phyloP scores from a whole-genome alignment of 2,113 vertebrate genomes.

The Proterorhinus semilunaris region DNA sequence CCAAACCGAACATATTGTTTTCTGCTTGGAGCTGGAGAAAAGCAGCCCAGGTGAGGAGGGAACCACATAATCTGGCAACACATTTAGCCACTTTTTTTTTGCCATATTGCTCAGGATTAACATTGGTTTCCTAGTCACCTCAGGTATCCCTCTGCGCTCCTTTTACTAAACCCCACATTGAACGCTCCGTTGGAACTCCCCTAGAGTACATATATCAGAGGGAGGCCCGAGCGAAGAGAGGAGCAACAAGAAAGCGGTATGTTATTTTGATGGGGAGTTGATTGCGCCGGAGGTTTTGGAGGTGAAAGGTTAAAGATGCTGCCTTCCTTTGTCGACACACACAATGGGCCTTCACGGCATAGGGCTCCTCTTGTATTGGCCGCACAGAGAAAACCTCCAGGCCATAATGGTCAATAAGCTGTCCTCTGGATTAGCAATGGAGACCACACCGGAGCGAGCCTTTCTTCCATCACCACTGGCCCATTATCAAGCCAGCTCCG shows the following conservation, averaged over 20 bases:
- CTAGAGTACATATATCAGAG: constrained; percentile 3
- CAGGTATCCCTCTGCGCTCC: background rate
- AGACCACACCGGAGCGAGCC: constrained; percentile 59
- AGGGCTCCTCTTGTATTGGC: constrained; percentile 46
- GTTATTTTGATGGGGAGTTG: constrained; percentile 63
- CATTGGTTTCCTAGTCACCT: too few relatives aligned
- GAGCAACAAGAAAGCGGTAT: constrained; percentile 30
- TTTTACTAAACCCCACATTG: constrained; percentile 4
- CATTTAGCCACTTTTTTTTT: too few relatives aligned
- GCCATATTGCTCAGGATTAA: too few relatives aligned
- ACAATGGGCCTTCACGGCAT: constrained; percentile 56
- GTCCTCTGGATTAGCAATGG: constrained; percentile 61
- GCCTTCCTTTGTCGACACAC: constrained; percentile 67
- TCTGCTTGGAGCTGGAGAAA: too few relatives aligned
- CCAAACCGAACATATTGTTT: too few relatives aligned
- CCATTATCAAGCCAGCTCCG: constrained; percentile 28
- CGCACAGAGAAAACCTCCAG: constrained; percentile 49
- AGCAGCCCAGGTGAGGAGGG: too few relatives aligned
- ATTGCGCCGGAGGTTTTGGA: constrained; percentile 57
- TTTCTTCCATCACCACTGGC: constrained; percentile 34
- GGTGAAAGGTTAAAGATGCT: constrained; percentile 74
- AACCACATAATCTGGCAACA: too few relatives aligned
- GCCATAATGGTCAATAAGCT: constrained; percentile 64
- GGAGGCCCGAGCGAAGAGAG: background rate
- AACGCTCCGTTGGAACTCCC: too few relatives aligned